A percentile compares a stretch with the other conserved stretches of the same genome.
Evolutionary conservation across 1,140 invertebrate genomes (phyloP).

Genomic region (Scaptodrosophila lebanonensis): DNA sequence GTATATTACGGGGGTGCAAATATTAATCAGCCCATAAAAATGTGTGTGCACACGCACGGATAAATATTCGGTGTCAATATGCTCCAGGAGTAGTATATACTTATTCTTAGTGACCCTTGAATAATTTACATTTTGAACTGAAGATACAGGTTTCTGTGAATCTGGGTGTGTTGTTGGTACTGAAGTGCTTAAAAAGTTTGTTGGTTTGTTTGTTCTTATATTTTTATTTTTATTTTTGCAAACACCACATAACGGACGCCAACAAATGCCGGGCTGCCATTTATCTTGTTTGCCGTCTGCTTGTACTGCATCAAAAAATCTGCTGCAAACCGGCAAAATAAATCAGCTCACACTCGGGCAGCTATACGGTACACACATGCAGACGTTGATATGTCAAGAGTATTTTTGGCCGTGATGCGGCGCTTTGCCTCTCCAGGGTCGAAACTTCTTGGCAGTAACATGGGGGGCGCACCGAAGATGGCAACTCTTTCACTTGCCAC

Average conservation of each 20-base stretch:
- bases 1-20: conserved; percentile 15
- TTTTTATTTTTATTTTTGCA: conserved; percentile 9
- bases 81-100: too few species aligned
- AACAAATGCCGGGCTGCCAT: conserved; percentile 68
- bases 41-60: conserved; percentile 3
- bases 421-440: conserved; percentile 4
- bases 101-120: neutral
- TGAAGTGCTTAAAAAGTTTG: conserved; percentile 4
- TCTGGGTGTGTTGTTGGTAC: neutral
- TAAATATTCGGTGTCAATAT: conserved; percentile 6
- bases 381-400: conserved; percentile 54
- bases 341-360: conserved; percentile 55
- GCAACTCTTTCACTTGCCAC: conserved; percentile 63
- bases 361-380: conserved; percentile 19
- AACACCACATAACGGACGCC: conserved; percentile 47
- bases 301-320: conserved; percentile 70
- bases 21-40: neutral
- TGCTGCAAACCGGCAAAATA: conserved; percentile 76
- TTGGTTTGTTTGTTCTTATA: conserved; percentile 2
- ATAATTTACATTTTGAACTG: neutral
- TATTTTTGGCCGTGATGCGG: conserved; percentile 49
- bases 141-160: neutral
- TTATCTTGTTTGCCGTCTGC: conserved; percentile 68
- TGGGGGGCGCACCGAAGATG: conserved; percentile 26
- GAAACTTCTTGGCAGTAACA: neutral